These are phyloP conservation scores for Lucilia cuprina DNA, from an alignment of 1,140 invertebrate genomes.

Conservation along the genomic window DNA sequence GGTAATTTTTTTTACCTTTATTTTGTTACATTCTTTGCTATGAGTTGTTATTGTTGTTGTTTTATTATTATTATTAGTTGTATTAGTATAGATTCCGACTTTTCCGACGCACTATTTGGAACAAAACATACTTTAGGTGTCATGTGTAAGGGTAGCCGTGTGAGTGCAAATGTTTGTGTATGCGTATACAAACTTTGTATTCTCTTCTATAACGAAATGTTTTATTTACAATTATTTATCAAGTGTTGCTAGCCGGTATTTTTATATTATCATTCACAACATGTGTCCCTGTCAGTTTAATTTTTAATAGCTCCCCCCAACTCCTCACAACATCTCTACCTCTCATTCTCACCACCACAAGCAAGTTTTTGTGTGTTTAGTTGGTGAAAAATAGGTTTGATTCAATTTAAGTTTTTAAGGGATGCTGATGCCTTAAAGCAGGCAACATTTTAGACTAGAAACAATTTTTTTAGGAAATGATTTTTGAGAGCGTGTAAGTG, in stretches of 20 bases:
- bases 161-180: too few relatives aligned
- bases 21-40: not conserved
- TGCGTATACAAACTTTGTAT: not conserved
- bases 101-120: not conserved
- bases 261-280: slow-evolving; percentile 28
- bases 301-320: not conserved
- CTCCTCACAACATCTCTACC: not conserved
- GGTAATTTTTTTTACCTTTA: not conserved
- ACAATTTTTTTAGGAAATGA: not conserved
- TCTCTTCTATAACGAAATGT: not conserved
- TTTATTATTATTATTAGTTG: not conserved
- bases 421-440: not conserved
- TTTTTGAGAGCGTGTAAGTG: not conserved
- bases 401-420: slow-evolving; percentile 1
- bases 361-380: not conserved
- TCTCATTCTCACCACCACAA: not conserved
- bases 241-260: slow-evolving; percentile 33
- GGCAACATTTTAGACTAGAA: not conserved
- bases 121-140: too few relatives aligned
- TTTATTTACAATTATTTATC: slow-evolving; percentile 12
- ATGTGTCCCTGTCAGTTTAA: slow-evolving; percentile 19
- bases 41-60: not conserved
- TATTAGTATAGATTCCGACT: not conserved
- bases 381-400: not conserved
- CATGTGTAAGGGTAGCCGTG: too few relatives aligned